Base-by-base conservation (phyloP, 1,140 invertebrate genomes). In the Panagrolaimus sp. region DNA sequence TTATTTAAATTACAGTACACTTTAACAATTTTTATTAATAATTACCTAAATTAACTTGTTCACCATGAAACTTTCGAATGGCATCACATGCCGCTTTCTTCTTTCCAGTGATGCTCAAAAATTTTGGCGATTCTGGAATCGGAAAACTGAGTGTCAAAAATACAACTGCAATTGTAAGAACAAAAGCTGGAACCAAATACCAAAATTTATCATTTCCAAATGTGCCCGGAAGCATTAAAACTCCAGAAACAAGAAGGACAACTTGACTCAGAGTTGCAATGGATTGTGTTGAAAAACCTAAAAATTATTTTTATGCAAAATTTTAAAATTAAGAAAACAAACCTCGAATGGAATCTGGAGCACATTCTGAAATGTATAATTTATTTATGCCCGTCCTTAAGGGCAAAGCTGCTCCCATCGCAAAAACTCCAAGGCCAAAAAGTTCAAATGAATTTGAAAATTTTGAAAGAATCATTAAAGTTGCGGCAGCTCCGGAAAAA, bases 301-400 rank as follows among this genome's bases (percentile, higher is more conserved):
- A 52, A 5, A 21, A 9, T 52, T 8, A 17, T 15, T 21, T 52
- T 12, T 26, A 52, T 26, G 26, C 32, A 38, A 38, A 38, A 4
- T 38, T 38, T 38, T 38, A 38, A 2, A 4, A 38, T 38, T 4
- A 38, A 38, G 7, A 38, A 38, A 4, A 38, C 32, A 38, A 38
- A 38, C 48, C 52, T 58, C 52, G 21, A 26, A 58, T 21, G 17
- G 21, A 28, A 58, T 58, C 52, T 28, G 52, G 52, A 2, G 52
- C 52, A 17, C 52, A 58, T 58, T 58, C 52, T 5, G 52, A 58
- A 21, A 58, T 58, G 17, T 58, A 58, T n/a, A 58, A 26, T 28
- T 58, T 58, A 58, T 58, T 58, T 0, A 58, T 28, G 17, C 52
- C 52, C 12, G 28, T 58, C 5, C 52, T 58, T 28, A 58, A 58